Percentiles rank a stretch among this genome's conserved stretches.
These are phyloP conservation scores for Tanytarsus gracilentus DNA, from an alignment of 2,888 invertebrate genomes.

Conservation along the genomic window DNA sequence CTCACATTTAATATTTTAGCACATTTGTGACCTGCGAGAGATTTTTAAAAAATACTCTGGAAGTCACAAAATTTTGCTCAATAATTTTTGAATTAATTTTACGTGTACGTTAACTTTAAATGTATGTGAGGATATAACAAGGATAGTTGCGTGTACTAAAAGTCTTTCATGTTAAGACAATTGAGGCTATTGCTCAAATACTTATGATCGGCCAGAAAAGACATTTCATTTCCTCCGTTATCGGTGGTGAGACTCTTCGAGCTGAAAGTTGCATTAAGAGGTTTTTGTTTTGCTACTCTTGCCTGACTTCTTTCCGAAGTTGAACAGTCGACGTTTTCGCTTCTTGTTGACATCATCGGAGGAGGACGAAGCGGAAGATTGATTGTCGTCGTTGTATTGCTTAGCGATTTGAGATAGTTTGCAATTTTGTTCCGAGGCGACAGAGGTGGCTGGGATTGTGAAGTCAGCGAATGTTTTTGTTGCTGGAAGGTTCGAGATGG, in stretches of 20 bases:
- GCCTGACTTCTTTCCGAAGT: conserved; percentile 20
- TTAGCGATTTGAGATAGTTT: conserved; percentile 1
- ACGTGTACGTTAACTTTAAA: background rate
- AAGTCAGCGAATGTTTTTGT: conserved; percentile 8
- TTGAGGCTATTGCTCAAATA: conserved; percentile 25
- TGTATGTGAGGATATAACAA: background rate
- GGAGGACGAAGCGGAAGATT: conserved; percentile 9
- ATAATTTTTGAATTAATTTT: background rate
- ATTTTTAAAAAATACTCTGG: too few species aligned
- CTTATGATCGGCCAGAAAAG: conserved; percentile 19
- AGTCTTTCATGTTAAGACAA: conserved; percentile 9
- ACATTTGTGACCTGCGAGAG: too few species aligned
- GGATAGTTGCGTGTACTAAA: background rate
- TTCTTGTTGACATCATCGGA: conserved; percentile 21
- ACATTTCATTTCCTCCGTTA: background rate
- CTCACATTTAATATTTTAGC: too few species aligned
- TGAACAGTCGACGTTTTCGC: conserved; percentile 20
- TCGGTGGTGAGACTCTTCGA: conserved; percentile 13
- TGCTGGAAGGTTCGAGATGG: background rate
- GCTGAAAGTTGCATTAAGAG: conserved; percentile 16
- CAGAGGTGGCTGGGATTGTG: background rate
- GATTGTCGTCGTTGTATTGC: background rate
- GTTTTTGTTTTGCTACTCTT: conserved; percentile 23
- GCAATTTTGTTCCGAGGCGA: background rate
- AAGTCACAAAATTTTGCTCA: too few species aligned